A percentile compares a stretch with the other conserved stretches of the same genome.
Evolutionary conservation across 2,888 invertebrate species (phyloP).

Genomic region (Notodonta ziczac): DNA sequence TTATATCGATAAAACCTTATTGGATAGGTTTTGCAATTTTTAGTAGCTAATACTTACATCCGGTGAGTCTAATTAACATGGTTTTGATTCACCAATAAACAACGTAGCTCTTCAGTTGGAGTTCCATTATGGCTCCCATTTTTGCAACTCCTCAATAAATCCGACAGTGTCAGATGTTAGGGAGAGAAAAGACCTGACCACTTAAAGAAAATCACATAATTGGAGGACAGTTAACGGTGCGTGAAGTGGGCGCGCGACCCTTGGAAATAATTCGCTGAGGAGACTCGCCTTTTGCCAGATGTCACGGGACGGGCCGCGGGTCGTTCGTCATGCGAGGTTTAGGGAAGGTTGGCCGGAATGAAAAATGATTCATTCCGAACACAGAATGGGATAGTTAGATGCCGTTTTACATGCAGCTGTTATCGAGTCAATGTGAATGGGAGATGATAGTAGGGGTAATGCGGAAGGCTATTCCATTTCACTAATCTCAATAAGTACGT

Average conservation of each 20-base stretch:
- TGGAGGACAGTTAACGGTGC: constrained; percentile 82
- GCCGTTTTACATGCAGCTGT: constrained; percentile 14
- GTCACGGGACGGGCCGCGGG: constrained; percentile 59
- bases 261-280: constrained; percentile 58
- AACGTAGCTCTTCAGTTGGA: constrained; percentile 13
- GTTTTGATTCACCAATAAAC: background rate
- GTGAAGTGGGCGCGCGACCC: constrained; percentile 71
- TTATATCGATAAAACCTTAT: too few relatives aligned
- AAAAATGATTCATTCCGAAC: constrained; percentile 54
- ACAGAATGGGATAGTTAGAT: constrained; percentile 15
- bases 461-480: too few relatives aligned
- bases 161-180: constrained; percentile 47
- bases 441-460: background rate
- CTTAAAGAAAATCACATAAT: constrained; percentile 83
- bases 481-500: background rate
- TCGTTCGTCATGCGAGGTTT: constrained; percentile 73
- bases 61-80: too few relatives aligned
- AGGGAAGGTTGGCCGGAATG: constrained; percentile 56
- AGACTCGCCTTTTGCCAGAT: constrained; percentile 68
- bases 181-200: constrained; percentile 70
- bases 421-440: background rate
- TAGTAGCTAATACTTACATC: too few relatives aligned
- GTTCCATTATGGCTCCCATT: constrained; percentile 32
- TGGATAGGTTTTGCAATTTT: too few relatives aligned
- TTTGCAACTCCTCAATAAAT: constrained; percentile 61